Evolutionary conservation across 1,140 invertebrate species (phyloP).

Genomic region (Heterodera schachtii): DNA sequence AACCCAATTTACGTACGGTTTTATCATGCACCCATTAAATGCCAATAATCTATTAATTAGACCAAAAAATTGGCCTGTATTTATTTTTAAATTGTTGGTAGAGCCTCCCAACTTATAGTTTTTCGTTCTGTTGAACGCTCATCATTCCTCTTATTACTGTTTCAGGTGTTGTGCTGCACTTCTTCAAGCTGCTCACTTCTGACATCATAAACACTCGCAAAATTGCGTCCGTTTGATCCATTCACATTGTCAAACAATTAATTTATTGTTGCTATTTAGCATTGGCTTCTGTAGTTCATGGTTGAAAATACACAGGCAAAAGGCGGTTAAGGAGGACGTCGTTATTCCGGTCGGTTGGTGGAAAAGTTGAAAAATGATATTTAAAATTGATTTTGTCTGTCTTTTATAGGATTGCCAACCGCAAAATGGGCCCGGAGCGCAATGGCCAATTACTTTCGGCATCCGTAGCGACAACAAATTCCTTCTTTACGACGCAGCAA

Average conservation of each 20-base stretch:
- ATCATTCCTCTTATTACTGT: neutral
- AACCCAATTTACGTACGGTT: too few species aligned
- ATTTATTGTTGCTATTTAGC: constrained; percentile 62
- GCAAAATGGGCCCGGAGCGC: constrained; percentile 37
- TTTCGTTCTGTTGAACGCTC: too few species aligned
- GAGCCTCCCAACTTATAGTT: too few species aligned
- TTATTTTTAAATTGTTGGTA: too few species aligned
- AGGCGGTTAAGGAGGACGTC: constrained; percentile 71
- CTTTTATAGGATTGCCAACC: constrained; percentile 10
- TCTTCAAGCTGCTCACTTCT: constrained; percentile 75
- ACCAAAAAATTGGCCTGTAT: too few species aligned
- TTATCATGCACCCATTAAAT: too few species aligned
- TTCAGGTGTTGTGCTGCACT: constrained; percentile 72
- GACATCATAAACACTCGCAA: constrained; percentile 75
- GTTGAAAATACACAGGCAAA: constrained; percentile 78
- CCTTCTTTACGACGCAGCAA: constrained; percentile 72
- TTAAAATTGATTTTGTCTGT: too few species aligned
- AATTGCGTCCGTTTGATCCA: constrained; percentile 58
- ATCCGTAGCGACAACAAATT: constrained; percentile 75
- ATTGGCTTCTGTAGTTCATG: constrained; percentile 72
- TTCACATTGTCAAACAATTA: neutral
- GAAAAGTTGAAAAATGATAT: too few species aligned
- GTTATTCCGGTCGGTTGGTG: constrained; percentile 5
- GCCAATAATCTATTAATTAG: too few species aligned
- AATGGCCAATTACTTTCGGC: constrained; percentile 66